phyloP scores from a whole-genome alignment of 2,113 vertebrate genomes.

The Centrocercus urophasianus region DNA sequence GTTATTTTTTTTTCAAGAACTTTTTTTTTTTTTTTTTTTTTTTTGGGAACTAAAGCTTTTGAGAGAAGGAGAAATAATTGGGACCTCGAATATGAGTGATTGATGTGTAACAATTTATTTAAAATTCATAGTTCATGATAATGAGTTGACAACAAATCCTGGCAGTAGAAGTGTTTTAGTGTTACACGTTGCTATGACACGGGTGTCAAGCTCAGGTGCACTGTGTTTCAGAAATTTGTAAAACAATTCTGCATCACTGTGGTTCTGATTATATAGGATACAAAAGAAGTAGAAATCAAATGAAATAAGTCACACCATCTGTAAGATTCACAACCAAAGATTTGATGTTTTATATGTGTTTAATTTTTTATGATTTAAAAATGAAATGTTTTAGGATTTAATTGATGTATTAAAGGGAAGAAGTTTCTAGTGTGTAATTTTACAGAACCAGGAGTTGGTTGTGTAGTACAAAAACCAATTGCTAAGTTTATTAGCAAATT shows the following conservation, averaged over 20 bases:
- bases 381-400: background rate
- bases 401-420: background rate
- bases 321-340: background rate
- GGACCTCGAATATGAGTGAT: background rate
- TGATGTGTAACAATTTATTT: background rate
- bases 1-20: background rate
- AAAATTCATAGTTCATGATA: background rate
- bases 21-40: background rate
- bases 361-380: background rate
- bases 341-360: background rate
- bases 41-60: background rate
- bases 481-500: background rate
- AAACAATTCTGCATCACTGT: background rate
- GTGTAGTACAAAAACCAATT: background rate
- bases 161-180: background rate
- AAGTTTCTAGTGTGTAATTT: background rate
- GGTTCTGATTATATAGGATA: background rate
- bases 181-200: background rate
- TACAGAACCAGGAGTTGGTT: background rate
- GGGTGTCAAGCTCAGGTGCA: background rate
- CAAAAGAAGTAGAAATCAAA: background rate
- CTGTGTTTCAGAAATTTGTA: background rate
- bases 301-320: background rate
- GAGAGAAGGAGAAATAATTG: background rate
- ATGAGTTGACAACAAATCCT: background rate